Percentiles rank a stretch among this genome's conserved stretches.
Evolutionary conservation across 2,113 vertebrate species (phyloP).

Genomic region (Pteropus alecto): DNA sequence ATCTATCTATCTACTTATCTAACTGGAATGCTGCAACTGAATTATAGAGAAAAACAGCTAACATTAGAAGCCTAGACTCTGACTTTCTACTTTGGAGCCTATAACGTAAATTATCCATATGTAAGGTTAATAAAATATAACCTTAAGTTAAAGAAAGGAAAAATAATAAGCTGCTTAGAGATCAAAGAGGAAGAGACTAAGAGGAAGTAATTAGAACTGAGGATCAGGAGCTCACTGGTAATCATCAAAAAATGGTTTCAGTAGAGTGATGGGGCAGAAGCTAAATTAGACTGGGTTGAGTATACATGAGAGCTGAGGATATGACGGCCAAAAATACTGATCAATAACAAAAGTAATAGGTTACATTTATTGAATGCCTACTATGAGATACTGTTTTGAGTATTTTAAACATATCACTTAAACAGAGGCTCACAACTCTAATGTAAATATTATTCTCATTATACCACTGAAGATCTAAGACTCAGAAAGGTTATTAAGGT

Average conservation of each 20-base stretch:
- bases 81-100: neutral
- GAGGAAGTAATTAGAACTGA: neutral
- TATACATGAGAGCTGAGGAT: neutral
- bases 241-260: neutral
- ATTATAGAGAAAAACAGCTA: conserved; percentile 34
- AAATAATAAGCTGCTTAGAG: neutral
- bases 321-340: neutral
- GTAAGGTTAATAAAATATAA: neutral
- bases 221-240: neutral
- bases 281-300: neutral
- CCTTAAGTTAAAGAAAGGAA: neutral
- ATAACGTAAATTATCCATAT: neutral
- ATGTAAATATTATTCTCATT: neutral
- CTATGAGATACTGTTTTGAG: neutral
- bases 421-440: neutral
- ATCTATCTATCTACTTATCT: neutral
- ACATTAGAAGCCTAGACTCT: neutral
- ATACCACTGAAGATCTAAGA: neutral
- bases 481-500: neutral
- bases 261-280: neutral
- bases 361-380: neutral
- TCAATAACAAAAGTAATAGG: neutral
- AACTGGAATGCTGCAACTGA: neutral
- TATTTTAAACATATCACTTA: neutral
- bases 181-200: neutral